Conservation (phyloP, 2,888 invertebrate species). For the Drosophila gaucha region DNA sequence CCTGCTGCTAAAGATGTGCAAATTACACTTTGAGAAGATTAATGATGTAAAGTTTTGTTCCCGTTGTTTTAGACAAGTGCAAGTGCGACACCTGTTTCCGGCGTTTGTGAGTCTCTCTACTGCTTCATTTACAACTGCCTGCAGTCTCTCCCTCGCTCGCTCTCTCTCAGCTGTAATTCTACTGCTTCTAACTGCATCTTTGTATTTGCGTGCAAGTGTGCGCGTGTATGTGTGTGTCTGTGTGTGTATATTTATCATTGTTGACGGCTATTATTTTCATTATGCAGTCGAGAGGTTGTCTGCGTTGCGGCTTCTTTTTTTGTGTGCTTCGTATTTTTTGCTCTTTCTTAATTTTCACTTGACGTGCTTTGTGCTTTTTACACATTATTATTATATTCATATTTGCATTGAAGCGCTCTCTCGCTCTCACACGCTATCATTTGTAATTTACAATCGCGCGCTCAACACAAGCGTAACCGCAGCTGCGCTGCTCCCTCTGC, state of each 20-base stretch:
- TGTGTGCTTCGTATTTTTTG: constrained; percentile 19
- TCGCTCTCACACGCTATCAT: constrained; percentile 13
- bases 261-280: constrained; percentile 68
- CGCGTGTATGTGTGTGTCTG: constrained; percentile 4
- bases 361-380: constrained; percentile 59
- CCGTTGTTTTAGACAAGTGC: constrained; percentile 38
- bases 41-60: constrained; percentile 33
- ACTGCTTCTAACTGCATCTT: constrained; percentile 17
- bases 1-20: constrained; percentile 8
- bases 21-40: too few species aligned
- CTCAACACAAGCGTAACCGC: constrained; percentile 48
- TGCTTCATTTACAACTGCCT: constrained; percentile 34
- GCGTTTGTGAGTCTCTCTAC: constrained; percentile 38
- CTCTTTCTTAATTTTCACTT: constrained; percentile 75
- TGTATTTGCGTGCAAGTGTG: constrained; percentile 11
- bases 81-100: constrained; percentile 74
- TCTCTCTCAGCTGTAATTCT: background rate
- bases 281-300: constrained; percentile 58
- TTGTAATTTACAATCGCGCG: constrained; percentile 36
- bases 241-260: constrained; percentile 31
- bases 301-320: constrained; percentile 26
- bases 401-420: constrained; percentile 64
- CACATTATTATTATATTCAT: constrained; percentile 72
- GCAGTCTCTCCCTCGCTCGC: background rate
- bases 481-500: constrained; percentile 6